Evolutionary conservation across 2,888 invertebrate species (phyloP), one percentile per base, ranked within the genome.

Genomic region (Leucophenga montana): DNA sequence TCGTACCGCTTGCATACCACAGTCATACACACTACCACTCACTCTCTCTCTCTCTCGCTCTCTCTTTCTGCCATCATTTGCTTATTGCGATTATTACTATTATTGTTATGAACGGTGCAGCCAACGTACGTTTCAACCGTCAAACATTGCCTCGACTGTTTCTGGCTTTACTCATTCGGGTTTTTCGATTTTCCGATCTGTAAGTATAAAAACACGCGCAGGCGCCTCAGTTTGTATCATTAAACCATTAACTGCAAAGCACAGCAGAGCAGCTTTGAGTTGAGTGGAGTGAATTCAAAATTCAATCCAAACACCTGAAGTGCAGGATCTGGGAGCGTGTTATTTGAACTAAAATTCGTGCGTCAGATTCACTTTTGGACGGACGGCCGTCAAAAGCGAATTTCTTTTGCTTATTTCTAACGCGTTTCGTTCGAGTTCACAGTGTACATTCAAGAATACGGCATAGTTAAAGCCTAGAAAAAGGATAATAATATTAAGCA

Each of bases 211-310:
- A 88, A 86, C 86, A 83, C 80, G 83, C 79, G 77, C 80, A 79
- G 77, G 77, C 78, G 80, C 79, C 83, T 78, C 80, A 85, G 82
- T 82, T 84, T 81, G 78, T 85, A 89, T 88, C 88, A 89, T 88
- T 89, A 86, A 88, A 83, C 85, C 85, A 88, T 88, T 88, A 86
- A 87, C 88, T 86, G 85, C 83, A 78, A 80, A 84, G 80, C 67
- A 67, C 67, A 67, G 48, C 61, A 72, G 82, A 76, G 74, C n/a
- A 65, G 71, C 70, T 16, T 67, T 76, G 74, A 76, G 77, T 77
- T 70, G 73, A 75, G 75, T 75, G 70, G 67, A 71, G 71, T 74
- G 50, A n/a, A 8, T 18, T 11, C 1, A 18, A 16, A 4, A 50
- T 6, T 18, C 13, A 6, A 18, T 1, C 18, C 18, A 50, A n/a